Conservation (phyloP, 2,797 vertebrate species). For the Rhinella marina region DNA sequence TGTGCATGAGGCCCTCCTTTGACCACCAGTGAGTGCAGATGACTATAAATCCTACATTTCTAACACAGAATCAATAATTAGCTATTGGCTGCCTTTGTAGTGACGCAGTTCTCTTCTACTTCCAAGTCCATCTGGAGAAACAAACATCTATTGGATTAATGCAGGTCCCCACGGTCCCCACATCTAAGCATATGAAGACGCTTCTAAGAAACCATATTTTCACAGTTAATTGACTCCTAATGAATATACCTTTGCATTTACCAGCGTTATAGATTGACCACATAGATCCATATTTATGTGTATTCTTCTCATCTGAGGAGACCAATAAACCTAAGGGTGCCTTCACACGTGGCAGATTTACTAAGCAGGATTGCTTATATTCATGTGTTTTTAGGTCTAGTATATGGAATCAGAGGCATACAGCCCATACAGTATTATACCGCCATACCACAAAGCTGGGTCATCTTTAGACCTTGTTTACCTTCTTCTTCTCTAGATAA, state of each 20-base stretch:
- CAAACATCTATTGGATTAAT: neutral
- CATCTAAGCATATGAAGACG: neutral
- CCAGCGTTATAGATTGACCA: conserved; percentile 11
- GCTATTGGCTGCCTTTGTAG: neutral
- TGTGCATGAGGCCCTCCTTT: neutral
- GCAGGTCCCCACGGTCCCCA: neutral
- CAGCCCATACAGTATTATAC: neutral
- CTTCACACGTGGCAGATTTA: neutral
- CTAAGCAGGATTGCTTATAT: neutral
- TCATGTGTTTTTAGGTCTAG: neutral
- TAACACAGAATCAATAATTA: conserved; percentile 5
- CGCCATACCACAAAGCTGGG: no score
- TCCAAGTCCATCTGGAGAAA: neutral
- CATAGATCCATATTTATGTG: conserved; percentile 19
- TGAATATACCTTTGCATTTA: neutral
- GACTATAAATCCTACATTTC: conserved; percentile 2
- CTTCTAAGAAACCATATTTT: neutral
- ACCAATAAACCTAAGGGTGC: neutral
- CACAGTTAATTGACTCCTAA: neutral
- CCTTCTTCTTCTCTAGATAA: no score
- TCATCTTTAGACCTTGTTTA: no score
- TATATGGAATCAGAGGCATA: neutral
- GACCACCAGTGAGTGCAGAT: neutral
- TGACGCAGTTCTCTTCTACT: neutral
- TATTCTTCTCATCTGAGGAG: conserved; percentile 24